These are phyloP conservation scores for Linnaemya tessellans DNA, from an alignment of 2,888 invertebrate genomes.

Conservation along the genomic window DNA sequence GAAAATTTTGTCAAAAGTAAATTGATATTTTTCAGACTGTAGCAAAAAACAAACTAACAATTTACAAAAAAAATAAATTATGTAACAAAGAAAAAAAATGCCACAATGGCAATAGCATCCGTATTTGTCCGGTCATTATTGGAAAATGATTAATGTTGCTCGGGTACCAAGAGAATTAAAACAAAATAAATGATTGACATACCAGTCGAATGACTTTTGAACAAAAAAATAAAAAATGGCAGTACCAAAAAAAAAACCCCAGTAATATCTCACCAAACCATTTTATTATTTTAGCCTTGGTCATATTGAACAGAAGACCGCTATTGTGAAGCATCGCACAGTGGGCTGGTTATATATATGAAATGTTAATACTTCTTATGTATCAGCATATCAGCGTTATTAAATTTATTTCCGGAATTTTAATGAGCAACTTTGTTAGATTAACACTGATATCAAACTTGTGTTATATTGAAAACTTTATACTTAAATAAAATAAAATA, in stretches of 20 bases:
- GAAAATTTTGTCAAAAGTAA: constrained; percentile 58
- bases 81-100: constrained; percentile 18
- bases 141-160: constrained; percentile 65
- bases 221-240: constrained; percentile 11
- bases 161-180: constrained; percentile 11
- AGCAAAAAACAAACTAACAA: neutral
- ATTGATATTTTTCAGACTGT: constrained; percentile 51
- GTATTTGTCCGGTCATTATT: constrained; percentile 65
- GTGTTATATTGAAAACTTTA: no score
- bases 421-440: no score
- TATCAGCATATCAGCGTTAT: no score
- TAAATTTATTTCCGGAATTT: no score
- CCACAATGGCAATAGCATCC: constrained; percentile 34
- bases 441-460: no score
- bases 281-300: neutral
- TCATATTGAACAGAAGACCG: constrained; percentile 54
- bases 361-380: no score
- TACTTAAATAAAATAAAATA: no score
- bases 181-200: constrained; percentile 28
- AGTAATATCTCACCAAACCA: neutral
- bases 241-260: no score
- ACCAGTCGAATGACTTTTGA: constrained; percentile 49
- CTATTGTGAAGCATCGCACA: constrained; percentile 23
- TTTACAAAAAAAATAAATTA: neutral
- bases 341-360: neutral